Evolutionary conservation across 2,113 vertebrate species (phyloP).

Genomic region (Callocephalon fimbriatum): DNA sequence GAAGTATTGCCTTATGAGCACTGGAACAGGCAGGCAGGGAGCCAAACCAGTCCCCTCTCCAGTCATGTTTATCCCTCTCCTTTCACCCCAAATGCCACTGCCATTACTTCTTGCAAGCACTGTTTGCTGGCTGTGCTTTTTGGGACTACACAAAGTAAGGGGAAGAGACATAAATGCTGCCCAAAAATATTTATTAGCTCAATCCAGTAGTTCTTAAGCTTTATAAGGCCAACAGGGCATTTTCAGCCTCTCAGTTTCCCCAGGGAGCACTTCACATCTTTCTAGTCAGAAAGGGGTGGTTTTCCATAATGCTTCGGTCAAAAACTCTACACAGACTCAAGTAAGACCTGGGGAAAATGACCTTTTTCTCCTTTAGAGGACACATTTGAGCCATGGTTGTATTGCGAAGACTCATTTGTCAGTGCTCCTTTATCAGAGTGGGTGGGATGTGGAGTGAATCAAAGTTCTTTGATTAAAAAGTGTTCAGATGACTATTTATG

Average conservation of each 20-base stretch:
- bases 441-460: not conserved
- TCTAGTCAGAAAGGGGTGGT: not conserved
- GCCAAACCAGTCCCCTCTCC: not conserved
- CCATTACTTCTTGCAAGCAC: not conserved
- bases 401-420: not conserved
- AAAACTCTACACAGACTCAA: not conserved
- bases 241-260: not conserved
- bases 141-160: fast-evolving
- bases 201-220: not conserved
- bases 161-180: not conserved
- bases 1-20: not conserved
- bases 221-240: not conserved
- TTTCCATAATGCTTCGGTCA: not conserved
- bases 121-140: not conserved
- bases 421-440: not conserved
- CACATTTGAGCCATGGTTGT: not conserved
- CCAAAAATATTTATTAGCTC: not conserved
- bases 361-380: not conserved
- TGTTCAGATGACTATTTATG: not conserved
- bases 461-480: not conserved
- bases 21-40: not conserved
- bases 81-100: not conserved
- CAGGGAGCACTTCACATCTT: not conserved
- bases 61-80: not conserved
- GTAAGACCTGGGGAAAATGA: not conserved